Percentiles rank a stretch among this genome's conserved stretches.
Evolutionary conservation across 2,888 invertebrate species (phyloP).

Genomic region (Aromia moschata): DNA sequence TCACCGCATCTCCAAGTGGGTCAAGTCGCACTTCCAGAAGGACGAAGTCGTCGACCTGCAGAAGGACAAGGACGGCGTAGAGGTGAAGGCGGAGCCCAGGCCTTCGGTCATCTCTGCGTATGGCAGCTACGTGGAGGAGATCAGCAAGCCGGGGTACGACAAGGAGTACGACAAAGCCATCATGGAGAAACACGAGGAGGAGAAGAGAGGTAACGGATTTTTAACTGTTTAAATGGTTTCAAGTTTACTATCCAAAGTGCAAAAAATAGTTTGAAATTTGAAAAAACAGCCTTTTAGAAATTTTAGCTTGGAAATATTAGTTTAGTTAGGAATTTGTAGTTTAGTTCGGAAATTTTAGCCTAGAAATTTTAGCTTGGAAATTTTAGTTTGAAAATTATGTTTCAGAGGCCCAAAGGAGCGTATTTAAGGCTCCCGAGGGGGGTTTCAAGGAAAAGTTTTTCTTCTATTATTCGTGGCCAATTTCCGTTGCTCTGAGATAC

Average conservation of each 20-base stretch:
- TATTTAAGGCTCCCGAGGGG: conserved; percentile 49
- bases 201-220: conserved; percentile 29
- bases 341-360: too few species aligned
- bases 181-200: conserved; percentile 25
- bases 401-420: conserved; percentile 42
- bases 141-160: conserved; percentile 37
- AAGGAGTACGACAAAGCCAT: conserved; percentile 31
- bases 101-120: conserved; percentile 49
- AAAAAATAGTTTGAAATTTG: too few species aligned
- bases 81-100: conserved; percentile 25
- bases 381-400: too few species aligned
- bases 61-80: conserved; percentile 17
- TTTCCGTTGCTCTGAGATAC: conserved; percentile 71
- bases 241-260: too few species aligned
- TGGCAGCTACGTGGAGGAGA: conserved; percentile 49
- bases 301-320: too few species aligned
- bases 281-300: too few species aligned
- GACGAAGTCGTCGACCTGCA: conserved; percentile 18
- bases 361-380: too few species aligned
- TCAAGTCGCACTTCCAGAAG: conserved; percentile 32
- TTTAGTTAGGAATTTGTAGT: too few species aligned
- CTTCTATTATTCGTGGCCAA: conserved; percentile 79
- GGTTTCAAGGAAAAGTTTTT: conserved; percentile 62
- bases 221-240: too few species aligned
- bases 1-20: conserved; percentile 63